Evolutionary conservation across 2,113 vertebrate species (phyloP), one percentile per base, ranked within the genome.

Genomic region (Hepsetus odoe): DNA sequence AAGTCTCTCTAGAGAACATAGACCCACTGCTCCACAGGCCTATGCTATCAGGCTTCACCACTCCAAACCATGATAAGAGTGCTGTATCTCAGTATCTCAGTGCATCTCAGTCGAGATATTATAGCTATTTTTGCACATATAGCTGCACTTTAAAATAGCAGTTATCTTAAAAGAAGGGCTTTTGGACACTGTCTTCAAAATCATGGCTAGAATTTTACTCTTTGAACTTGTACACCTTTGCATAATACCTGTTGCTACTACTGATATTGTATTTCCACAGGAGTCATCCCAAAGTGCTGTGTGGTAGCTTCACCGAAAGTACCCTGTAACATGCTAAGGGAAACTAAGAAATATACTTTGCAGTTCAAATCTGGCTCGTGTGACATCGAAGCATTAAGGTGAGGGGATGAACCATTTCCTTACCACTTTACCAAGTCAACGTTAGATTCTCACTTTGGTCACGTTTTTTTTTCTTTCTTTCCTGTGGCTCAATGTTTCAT

Each of bases 261-360:
- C 61, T n/a, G 16, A 70, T 51, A 16, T 1, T 75, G 18, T 68
- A 82, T 32, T 35, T 7, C 55, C 81, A 3, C 58, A 89, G 90
- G 81, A 44, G 74, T 8, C 26, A 86, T 90, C 46, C 88, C 87
- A 40, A 78, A 20, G 0, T 93, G 92, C 79, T 93, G 92, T 28
- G 0, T 89, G 40, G 4, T 0, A 0, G 72, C 38, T 9, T 35
- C 5, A 3, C 6, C 0, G 0, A 0, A 0, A 0, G 8, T 89
- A 38, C 0, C 16, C 0, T 0, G 0, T 0, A 0, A 0, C 0
- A 1, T 46, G 0, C 7, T 91, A 40, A 0, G 0, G 7, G 80
- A 3, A 0, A 74, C 80, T 3, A 0, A 2, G 0, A 30, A 0
- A 10, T 77, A 13, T 35, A 1, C 73, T 0, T 0, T 46, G 0